Percentiles rank a stretch among this genome's conserved stretches.
Conservation (phyloP, 1,140 invertebrate genomes). For the Aradophagus sp. region DNA sequence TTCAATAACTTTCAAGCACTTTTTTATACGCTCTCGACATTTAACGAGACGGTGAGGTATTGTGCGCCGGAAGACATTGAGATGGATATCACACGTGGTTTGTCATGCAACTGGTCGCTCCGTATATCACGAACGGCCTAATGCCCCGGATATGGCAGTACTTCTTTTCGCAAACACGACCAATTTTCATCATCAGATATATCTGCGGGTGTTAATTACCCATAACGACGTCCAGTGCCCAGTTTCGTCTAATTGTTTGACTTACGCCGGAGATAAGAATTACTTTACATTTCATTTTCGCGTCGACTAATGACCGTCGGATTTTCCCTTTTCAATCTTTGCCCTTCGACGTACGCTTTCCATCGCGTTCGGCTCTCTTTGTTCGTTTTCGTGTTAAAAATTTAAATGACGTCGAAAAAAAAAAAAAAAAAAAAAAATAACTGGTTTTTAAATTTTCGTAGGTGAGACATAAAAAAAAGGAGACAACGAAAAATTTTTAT, state of each 20-base stretch:
- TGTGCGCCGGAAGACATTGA: slow-evolving; percentile 46
- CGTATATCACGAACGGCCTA: slow-evolving; percentile 49
- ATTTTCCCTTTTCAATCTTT: slow-evolving; percentile 22
- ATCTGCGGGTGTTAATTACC: slow-evolving; percentile 53
- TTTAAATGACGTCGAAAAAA: too few species aligned
- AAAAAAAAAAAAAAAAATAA: too few species aligned
- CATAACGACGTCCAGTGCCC: slow-evolving; percentile 29
- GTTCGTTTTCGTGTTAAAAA: too few species aligned
- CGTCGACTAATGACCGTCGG: slow-evolving; percentile 22
- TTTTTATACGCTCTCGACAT: too few species aligned
- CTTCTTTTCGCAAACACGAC: slow-evolving; percentile 59
- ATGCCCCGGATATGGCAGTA: slow-evolving; percentile 62
- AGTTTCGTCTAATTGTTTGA: slow-evolving; percentile 39
- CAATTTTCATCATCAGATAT: slow-evolving; percentile 56
- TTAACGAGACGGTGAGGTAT: slow-evolving; percentile 25
- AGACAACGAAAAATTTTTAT: too few species aligned
- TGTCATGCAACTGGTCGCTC: slow-evolving; percentile 49
- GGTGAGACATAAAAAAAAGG: too few species aligned
- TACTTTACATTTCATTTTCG: slow-evolving; percentile 49
- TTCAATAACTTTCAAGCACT: too few species aligned
- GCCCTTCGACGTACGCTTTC: background rate
- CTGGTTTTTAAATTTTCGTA: too few species aligned
- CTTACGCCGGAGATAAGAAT: slow-evolving; percentile 42
- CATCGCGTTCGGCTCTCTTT: too few species aligned
- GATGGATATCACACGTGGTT: slow-evolving; percentile 52